Evolutionary conservation across 1,140 invertebrate genomes (phyloP), one percentile per base, ranked within the genome.

Genomic region (Pogonus chalceus): DNA sequence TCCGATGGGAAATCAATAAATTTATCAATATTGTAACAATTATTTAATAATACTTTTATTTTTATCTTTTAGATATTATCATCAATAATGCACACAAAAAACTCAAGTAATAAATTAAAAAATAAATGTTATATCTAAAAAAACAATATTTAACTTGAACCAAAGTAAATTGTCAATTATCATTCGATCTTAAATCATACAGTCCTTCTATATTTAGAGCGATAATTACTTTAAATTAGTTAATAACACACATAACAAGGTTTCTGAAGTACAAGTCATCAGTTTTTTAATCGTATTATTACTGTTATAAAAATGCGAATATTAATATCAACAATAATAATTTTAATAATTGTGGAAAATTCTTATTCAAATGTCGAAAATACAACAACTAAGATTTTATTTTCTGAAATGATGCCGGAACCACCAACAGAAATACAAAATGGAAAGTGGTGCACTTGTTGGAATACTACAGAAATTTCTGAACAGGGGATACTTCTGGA

Each of bases 401-500:
- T 9, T 43, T 18, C 18, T 7, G 18, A 43, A 4, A 12, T 43
- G 37, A 43, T 43, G 9, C 9, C 37, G 9, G 18, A 43, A 43
- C 9, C 18, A n/a, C n/a, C n/a, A n/a, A n/a, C n/a, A 4, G 37
- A 43, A 43, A 16, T 10, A 18, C 37, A 9, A 9, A 43, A 3
- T 4, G 37, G 37, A 23, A 9, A 12, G 1, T 9, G 53, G 1
- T 62, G 60, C 37, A 31, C 31, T 2, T 63, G 62, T 46, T 63
- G 62, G 62, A 57, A 62, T 24, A 57, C 58, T 4, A 62, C 60
- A 7, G 49, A 55, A 20, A 35, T 14, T 35, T 10, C 9, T 46
- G 21, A 49, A 7, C 55, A 60, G 18, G 52, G 53, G 7, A n/a
- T n/a, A n/a, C n/a, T n/a, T n/a, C n/a, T n/a, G n/a, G 23, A 47